Evolutionary conservation across 2,888 invertebrate species (phyloP), one percentile per base, ranked within the genome.

Genomic region (Dicycla oo): DNA sequence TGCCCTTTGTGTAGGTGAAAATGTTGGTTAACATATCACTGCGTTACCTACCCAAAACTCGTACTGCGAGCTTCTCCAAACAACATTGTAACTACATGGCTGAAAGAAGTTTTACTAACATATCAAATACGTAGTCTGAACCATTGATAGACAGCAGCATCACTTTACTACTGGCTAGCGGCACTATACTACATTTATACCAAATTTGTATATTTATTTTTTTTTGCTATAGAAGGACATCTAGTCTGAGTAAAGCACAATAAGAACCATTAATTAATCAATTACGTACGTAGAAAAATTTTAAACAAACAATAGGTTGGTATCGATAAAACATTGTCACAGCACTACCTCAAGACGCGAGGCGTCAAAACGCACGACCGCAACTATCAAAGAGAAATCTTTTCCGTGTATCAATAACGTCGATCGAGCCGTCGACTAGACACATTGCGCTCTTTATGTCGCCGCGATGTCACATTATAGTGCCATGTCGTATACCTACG

Each of bases 381-480:
- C 95, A 93, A 96, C 96, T 96, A 96, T 96, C 96, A 96, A 96
- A 96, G 95, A 95, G 96, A 96, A 95, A 96, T 96, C 95, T 96
- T 96, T 96, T 96, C 96, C 96, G 94, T 96, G 96, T 96, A 95
- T 94, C 95, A 95, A 95, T 96, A 96, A 94, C 93, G 92, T 82
- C 88, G 87, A 88, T 88, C 88, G 90, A 87, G 90, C 88, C 91
- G 91, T 88, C 92, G 91, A 91, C 93, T 89, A 92, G 93, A 93
- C 94, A 92, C 92, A 93, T 92, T 90, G 90, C 88, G 89, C 88
- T 88, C 90, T 93, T 93, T 92, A 90, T 91, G 89, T 87, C 86
- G 86, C 78, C 73, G 83, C 81, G 85, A 88, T 82, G 86, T 88
- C 83, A 81, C 82, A 80, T 84, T 85, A 86, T 81, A 80, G 72